Percentiles rank a stretch among this genome's conserved stretches.
Conservation (phyloP, 2,113 vertebrate species). For the Trematomus loennbergii region DNA sequence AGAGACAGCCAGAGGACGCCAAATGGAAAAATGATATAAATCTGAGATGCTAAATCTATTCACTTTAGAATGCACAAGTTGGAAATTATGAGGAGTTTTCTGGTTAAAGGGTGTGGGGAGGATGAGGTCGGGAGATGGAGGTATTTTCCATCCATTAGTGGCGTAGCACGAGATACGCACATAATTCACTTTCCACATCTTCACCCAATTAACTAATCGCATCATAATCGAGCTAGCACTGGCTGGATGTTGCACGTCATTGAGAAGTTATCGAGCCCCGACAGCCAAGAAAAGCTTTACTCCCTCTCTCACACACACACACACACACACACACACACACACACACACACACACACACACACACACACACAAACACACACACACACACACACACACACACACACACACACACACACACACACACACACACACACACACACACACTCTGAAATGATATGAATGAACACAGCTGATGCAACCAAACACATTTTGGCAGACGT, state of each 20-base stretch:
- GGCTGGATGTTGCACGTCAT: constrained; percentile 61
- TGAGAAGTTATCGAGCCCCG: constrained; percentile 38
- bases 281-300: constrained; percentile 29
- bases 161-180: constrained; percentile 74
- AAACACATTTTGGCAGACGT: background rate
- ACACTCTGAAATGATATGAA: background rate
- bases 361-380: constrained; percentile 1
- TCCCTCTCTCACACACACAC: background rate
- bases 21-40: constrained; percentile 82
- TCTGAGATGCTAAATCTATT: constrained; percentile 75
- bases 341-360: background rate
- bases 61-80: constrained; percentile 66
- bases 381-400: too few relatives aligned
- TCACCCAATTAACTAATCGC: constrained; percentile 80
- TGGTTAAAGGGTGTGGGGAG: constrained; percentile 71
- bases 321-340: background rate
- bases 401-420: too few relatives aligned
- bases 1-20: constrained; percentile 59
- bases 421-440: too few relatives aligned
- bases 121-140: constrained; percentile 68
- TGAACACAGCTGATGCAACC: constrained; percentile 46
- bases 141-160: constrained; percentile 82
- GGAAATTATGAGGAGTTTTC: constrained; percentile 72
- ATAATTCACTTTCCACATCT: constrained; percentile 80
- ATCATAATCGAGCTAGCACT: constrained; percentile 69